Evolutionary conservation across 2,888 invertebrate species (phyloP), one percentile per base, ranked within the genome.

Genomic region (Lochmaea crataegi): DNA sequence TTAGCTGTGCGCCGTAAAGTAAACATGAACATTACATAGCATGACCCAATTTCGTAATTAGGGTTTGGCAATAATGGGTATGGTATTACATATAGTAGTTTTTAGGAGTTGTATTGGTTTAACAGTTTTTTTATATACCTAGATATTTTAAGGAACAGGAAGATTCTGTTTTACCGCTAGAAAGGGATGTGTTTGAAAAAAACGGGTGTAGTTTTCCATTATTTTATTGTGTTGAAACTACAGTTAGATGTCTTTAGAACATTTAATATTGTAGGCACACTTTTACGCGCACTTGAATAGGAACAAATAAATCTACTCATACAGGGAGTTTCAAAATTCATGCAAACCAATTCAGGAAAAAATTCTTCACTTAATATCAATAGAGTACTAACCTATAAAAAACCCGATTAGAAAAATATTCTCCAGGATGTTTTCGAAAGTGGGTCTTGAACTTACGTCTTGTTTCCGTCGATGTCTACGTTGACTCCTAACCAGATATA

Each of bases 31-130:
- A 70, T 70, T 10, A 41, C 45, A 70, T 70, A 22, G 64, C 70
- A 70, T 65, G 70, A 70, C 70, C 70, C 64, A 70, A 70, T 70
- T 64, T 60, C 12, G 51, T 68, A 68, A 68, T 68, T 68, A 68
- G 60, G 68, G 68, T 68, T 60, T 68, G 68, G 60, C 68, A 60
- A 68, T 68, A 68, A 60, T 60, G 60, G 58, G 16, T 51, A 26
- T 58, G 32, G 38, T 61, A 63, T 42, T 16, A 16, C 14, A 45
- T 42, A 42, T 12, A 41, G 41, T 11, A 16, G 45, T 45, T 41
- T 38, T 63, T 32, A 41, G 32, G n/a, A 38, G 32, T 60, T 60
- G 10, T 60, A 60, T 60, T 60, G 32, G n/a, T 41, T 58, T 60
- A 38, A 63, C 61, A 63, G 61, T 63, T 63, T 60, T 60, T 60